Conservation (phyloP, 2,888 invertebrate species). For the Hypercompe scribonia region DNA sequence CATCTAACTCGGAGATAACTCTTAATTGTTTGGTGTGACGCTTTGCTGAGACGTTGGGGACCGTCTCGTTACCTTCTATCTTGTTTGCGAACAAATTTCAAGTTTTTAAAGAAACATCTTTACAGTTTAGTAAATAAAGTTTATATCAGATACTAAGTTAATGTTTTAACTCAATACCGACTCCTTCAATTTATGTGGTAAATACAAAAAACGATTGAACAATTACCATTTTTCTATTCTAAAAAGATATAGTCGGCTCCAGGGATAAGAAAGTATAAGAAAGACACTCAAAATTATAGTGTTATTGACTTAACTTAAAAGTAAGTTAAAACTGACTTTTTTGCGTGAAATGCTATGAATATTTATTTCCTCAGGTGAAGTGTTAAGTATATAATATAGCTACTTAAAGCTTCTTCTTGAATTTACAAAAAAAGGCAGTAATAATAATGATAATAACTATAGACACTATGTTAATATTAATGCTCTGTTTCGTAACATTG, state of each 20-base stretch:
- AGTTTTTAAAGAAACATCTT: conserved; percentile 56
- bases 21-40: conserved; percentile 78
- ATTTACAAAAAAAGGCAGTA: no score
- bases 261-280: no score
- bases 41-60: conserved; percentile 50
- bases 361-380: neutral
- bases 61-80: conserved; percentile 56
- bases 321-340: no score
- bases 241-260: neutral
- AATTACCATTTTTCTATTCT: neutral
- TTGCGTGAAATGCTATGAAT: no score
- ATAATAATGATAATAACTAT: no score
- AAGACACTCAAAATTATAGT: no score
- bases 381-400: no score
- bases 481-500: no score
- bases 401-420: no score
- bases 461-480: no score
- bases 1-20: conserved; percentile 71
- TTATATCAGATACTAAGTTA: conserved; percentile 20
- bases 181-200: neutral
- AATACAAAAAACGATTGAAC: neutral
- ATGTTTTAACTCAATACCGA: neutral
- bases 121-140: conserved; percentile 30
- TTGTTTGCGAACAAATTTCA: conserved; percentile 60
- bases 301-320: no score